These are phyloP conservation scores for Lasiurus cinereus DNA, from an alignment of 2,113 vertebrate genomes.

Conservation along the genomic window DNA sequence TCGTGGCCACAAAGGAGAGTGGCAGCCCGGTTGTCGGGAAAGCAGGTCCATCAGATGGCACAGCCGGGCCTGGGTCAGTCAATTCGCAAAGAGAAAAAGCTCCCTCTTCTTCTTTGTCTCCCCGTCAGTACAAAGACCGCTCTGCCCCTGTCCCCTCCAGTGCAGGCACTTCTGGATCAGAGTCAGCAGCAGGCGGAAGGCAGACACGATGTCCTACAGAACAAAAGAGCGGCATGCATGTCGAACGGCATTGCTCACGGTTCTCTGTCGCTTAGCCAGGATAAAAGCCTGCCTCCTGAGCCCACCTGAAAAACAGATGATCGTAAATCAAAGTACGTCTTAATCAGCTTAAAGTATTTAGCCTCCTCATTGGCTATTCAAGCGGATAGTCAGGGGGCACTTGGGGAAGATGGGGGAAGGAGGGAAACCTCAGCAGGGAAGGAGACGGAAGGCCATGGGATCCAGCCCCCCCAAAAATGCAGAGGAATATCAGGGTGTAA, in stretches of 20 bases:
- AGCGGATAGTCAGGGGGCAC: background rate
- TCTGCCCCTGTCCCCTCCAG: background rate
- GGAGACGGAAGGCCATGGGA: background rate
- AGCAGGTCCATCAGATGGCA: background rate
- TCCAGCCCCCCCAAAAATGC: background rate
- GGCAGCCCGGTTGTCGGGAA: background rate
- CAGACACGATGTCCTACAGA: background rate
- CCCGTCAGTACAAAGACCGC: background rate
- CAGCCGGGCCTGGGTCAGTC: background rate
- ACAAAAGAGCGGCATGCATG: background rate
- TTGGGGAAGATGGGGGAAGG: background rate
- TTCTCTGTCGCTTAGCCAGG: background rate
- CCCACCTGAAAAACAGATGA: background rate
- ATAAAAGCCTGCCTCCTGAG: background rate
- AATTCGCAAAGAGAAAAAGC: background rate
- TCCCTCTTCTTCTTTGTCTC: background rate
- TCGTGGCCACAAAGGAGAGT: background rate
- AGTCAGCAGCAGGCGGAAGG: background rate
- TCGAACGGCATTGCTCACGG: background rate
- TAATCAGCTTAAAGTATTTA: conserved; percentile 13
- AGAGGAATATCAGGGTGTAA: background rate
- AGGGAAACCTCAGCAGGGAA: background rate
- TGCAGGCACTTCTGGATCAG: background rate
- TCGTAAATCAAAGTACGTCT: background rate
- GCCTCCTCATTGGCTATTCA: background rate